A percentile compares a stretch with the other conserved stretches of the same genome.
Conservation (phyloP, 92 coral and sea anemone species). For the Hydrozoanthus gracilis region DNA sequence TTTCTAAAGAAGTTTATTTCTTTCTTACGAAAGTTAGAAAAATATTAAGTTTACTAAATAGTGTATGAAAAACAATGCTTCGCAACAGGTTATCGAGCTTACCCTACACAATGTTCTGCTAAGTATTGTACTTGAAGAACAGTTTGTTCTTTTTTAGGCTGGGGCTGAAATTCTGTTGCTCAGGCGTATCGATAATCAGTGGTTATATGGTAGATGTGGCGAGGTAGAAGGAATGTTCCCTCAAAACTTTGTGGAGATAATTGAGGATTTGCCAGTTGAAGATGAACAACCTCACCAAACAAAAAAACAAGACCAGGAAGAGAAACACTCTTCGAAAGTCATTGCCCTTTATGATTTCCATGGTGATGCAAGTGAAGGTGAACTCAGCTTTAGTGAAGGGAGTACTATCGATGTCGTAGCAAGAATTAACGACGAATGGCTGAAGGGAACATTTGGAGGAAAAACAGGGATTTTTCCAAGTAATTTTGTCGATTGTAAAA, state of each 20-base stretch:
- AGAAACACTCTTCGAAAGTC: constrained; percentile 1
- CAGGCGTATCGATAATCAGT: constrained; percentile 74
- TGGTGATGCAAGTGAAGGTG: constrained; percentile 44
- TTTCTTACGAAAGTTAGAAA: too few relatives aligned
- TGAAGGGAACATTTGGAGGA: constrained; percentile 53
- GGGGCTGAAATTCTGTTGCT: constrained; percentile 89
- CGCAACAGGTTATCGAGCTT: too few relatives aligned
- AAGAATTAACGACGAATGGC: constrained; percentile 55
- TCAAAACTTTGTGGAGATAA: constrained; percentile 83
- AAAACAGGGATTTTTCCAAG: constrained; percentile 64
- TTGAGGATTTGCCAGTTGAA: constrained; percentile 85
- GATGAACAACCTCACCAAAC: background rate
- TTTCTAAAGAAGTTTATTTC: too few relatives aligned
- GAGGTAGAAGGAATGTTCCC: constrained; percentile 92
- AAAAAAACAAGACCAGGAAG: background rate
- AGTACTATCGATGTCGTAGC: constrained; percentile 38
- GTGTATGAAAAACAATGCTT: too few relatives aligned
- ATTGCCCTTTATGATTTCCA: constrained; percentile 58
- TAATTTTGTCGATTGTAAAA: constrained; percentile 51
- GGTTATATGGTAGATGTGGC: constrained; percentile 87
- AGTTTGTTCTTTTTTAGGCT: constrained; percentile 61
- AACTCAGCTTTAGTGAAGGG: constrained; percentile 56
- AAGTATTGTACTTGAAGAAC: background rate
- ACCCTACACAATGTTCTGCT: too few relatives aligned
- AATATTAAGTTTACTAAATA: too few relatives aligned